phyloP scores from a whole-genome alignment of 2,888 invertebrate genomes.

The Sesia bembeciformis region DNA sequence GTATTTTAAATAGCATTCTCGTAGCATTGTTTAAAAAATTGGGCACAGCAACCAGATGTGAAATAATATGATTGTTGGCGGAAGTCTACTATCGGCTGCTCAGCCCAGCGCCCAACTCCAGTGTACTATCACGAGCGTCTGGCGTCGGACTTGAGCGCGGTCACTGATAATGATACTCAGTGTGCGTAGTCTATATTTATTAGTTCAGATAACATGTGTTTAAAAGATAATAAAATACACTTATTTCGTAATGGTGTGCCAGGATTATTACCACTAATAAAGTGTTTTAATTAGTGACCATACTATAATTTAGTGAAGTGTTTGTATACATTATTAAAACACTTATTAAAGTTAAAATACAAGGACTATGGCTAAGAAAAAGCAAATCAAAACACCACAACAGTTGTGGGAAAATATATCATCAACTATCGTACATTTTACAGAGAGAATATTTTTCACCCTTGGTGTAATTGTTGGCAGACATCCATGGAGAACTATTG shows the following conservation, averaged over 20 bases:
- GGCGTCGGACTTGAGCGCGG: neutral
- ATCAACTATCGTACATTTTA: conserved; percentile 52
- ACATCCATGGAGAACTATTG: conserved; percentile 76
- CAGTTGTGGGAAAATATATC: conserved; percentile 56
- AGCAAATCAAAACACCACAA: conserved; percentile 44
- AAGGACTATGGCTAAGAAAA: conserved; percentile 39
- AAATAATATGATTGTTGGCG: too few relatives aligned
- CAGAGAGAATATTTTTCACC: conserved; percentile 63
- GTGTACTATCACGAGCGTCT: neutral
- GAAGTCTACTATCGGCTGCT: neutral
- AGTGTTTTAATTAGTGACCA: too few relatives aligned
- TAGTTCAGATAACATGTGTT: too few relatives aligned
- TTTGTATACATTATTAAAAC: neutral
- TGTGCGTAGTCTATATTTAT: too few relatives aligned
- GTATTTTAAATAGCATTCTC: neutral
- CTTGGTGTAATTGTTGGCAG: conserved; percentile 77
- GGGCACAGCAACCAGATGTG: too few relatives aligned
- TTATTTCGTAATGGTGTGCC: too few relatives aligned
- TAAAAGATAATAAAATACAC: too few relatives aligned
- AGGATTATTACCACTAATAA: too few relatives aligned
- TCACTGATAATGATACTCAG: neutral
- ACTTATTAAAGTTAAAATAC: neutral
- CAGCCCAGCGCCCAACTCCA: neutral
- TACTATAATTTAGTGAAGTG: neutral
- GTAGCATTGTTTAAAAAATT: neutral